A percentile compares a stretch with the other conserved stretches of the same genome.
phyloP scores from a whole-genome alignment of 1,140 invertebrate genomes.

The Octopus bimaculoides region DNA sequence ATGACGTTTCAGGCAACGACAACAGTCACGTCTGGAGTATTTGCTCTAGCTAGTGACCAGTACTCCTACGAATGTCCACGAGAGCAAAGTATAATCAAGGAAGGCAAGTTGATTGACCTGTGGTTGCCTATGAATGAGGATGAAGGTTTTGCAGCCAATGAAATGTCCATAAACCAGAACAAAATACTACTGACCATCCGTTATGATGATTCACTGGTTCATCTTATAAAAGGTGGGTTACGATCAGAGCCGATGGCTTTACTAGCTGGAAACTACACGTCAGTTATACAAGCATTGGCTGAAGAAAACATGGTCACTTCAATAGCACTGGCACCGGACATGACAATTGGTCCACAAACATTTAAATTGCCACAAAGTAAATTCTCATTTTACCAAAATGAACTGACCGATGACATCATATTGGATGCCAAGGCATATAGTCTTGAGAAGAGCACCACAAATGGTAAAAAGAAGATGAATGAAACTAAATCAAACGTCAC shows the following conservation, averaged over 20 bases:
- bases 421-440: too few species aligned
- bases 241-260: neutral
- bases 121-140: neutral
- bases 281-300: constrained; percentile 3
- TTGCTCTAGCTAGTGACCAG: constrained; percentile 15
- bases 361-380: neutral
- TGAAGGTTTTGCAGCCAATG: constrained; percentile 5
- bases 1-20: constrained; percentile 19
- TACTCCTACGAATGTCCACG: constrained; percentile 12
- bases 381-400: too few species aligned
- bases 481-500: too few species aligned
- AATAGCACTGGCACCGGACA: constrained; percentile 14
- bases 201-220: constrained; percentile 14
- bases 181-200: constrained; percentile 10
- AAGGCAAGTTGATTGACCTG: neutral
- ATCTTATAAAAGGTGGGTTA: constrained; percentile 22
- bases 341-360: neutral
- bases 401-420: too few species aligned
- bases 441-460: too few species aligned
- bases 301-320: constrained; percentile 21
- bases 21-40: constrained; percentile 12
- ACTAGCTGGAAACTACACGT: constrained; percentile 20
- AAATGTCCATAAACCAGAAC: neutral
- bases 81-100: constrained; percentile 10
- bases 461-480: too few species aligned